Evolutionary conservation across 2,797 vertebrate species (phyloP).

Genomic region (Cyclopterus lumpus): DNA sequence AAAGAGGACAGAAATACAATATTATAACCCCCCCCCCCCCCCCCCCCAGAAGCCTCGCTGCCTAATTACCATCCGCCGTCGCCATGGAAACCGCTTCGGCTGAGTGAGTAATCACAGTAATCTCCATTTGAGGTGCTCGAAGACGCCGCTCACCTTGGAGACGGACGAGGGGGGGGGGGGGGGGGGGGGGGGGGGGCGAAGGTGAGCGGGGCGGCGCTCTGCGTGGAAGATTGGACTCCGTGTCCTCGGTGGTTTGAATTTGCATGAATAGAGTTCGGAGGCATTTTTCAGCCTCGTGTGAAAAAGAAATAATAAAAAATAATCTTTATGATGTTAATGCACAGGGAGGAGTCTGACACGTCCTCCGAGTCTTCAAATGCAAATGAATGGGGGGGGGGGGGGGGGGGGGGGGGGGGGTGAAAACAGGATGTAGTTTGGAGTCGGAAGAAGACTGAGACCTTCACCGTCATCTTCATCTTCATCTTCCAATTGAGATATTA

Average conservation of each 20-base stretch:
- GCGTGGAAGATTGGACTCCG: constrained; percentile 40
- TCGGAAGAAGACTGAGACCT: neutral
- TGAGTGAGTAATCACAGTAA: constrained; percentile 84
- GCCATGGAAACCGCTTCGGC: constrained; percentile 78
- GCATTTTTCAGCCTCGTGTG: constrained; percentile 20
- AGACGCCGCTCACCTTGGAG: constrained; percentile 73
- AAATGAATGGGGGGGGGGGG: too few species aligned
- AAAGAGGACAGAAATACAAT: constrained; percentile 78
- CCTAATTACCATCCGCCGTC: constrained; percentile 77
- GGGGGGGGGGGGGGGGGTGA: neutral
- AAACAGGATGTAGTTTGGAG: neutral
- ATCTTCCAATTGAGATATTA: too few species aligned
- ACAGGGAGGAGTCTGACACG: neutral
- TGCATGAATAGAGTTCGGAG: constrained; percentile 45
- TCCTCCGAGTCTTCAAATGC: neutral
- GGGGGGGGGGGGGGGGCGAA: too few species aligned
- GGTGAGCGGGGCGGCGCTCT: constrained; percentile 32
- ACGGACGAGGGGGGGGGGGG: too few species aligned
- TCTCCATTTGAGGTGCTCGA: constrained; percentile 75
- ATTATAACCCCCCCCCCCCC: constrained; percentile 69
- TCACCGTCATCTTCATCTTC: neutral
- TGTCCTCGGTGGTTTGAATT: constrained; percentile 38
- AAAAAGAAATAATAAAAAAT: neutral
- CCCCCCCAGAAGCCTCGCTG: constrained; percentile 36
- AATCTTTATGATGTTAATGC: neutral